phyloP scores from a whole-genome alignment of 2,113 vertebrate genomes.

The Lathamus discolor region DNA sequence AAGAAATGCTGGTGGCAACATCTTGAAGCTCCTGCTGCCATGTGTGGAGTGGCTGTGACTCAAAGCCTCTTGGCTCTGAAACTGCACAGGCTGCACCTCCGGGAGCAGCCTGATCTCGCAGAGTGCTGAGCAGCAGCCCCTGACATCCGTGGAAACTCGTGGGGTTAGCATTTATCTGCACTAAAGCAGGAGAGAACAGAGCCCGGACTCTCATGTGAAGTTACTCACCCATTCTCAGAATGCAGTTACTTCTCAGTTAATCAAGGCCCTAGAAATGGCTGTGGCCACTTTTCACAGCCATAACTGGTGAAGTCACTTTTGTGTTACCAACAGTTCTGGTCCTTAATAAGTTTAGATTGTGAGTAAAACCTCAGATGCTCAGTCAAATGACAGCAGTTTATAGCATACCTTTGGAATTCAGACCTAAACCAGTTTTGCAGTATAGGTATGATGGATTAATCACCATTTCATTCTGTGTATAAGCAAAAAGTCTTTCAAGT shows the following conservation, averaged over 20 bases:
- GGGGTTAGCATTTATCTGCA: neutral
- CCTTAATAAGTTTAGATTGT: neutral
- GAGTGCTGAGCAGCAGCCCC: neutral
- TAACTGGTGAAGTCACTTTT: neutral
- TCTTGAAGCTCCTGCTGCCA: neutral
- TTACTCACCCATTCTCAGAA: neutral
- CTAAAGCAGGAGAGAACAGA: neutral
- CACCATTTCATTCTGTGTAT: neutral
- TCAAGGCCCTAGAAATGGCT: neutral
- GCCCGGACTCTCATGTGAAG: neutral
- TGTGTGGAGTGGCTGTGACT: neutral
- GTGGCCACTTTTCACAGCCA: neutral
- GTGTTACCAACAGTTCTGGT: neutral
- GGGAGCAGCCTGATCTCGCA: neutral
- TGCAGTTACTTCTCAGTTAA: slow-evolving; percentile 1
- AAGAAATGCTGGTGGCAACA: neutral
- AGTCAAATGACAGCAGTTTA: neutral
- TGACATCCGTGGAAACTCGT: neutral
- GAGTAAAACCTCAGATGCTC: neutral
- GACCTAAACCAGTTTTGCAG: neutral
- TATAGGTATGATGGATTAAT: neutral
- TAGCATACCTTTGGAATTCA: slow-evolving; percentile 7
- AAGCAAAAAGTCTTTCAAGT: slow-evolving; percentile 18
- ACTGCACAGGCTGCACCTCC: neutral
- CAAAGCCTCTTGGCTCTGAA: slow-evolving; percentile 19